These are phyloP conservation scores for Watsonalla cultraria DNA, from an alignment of 2,888 invertebrate genomes.

Conservation along the genomic window DNA sequence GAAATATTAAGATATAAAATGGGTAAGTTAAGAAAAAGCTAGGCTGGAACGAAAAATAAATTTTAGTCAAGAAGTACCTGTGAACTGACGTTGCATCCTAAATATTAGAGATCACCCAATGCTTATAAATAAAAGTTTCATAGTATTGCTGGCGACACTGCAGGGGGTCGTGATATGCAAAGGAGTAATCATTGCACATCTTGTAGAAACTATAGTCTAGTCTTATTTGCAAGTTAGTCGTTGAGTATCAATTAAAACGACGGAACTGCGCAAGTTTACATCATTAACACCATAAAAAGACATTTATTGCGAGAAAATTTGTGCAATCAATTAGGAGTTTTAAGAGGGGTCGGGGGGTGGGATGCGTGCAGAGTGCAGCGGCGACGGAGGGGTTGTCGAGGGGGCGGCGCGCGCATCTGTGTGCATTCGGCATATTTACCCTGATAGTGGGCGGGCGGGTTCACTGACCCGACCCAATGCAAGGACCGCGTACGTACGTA, in stretches of 20 bases:
- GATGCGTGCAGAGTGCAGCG: constrained; percentile 68
- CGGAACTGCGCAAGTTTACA: constrained; percentile 72
- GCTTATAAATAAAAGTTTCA: constrained; percentile 63
- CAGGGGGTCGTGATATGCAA: constrained; percentile 44
- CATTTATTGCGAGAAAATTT: constrained; percentile 78
- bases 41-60: too few relatives aligned
- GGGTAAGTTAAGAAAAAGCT: too few relatives aligned
- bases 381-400: constrained; percentile 39
- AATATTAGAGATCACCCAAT: constrained; percentile 35
- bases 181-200: constrained; percentile 41
- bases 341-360: constrained; percentile 60
- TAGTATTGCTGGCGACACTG: constrained; percentile 38
- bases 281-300: constrained; percentile 77
- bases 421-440: constrained; percentile 79
- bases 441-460: constrained; percentile 75
- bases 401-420: constrained; percentile 75
- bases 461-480: constrained; percentile 77
- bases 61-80: too few relatives aligned
- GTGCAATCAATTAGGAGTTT: constrained; percentile 78
- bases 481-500: constrained; percentile 73
- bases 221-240: constrained; percentile 47
- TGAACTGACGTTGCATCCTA: constrained; percentile 27
- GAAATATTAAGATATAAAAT: too few relatives aligned
- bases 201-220: constrained; percentile 18
- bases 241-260: constrained; percentile 65